phyloP scores from a whole-genome alignment of 2,113 vertebrate genomes.

The Dendropsophus ebraccatus region DNA sequence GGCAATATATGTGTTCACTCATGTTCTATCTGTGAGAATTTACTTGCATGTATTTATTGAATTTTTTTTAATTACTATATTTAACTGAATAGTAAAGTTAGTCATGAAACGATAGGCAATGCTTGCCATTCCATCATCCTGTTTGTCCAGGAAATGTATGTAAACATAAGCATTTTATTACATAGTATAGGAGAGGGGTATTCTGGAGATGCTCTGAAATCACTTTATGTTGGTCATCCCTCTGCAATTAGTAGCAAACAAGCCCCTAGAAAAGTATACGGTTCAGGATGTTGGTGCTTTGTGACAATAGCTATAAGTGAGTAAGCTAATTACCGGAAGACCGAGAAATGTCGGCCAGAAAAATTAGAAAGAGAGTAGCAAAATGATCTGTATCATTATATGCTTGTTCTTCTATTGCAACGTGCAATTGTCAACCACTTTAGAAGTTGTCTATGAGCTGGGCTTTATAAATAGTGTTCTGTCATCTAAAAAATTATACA shows the following conservation, averaged over 20 bases:
- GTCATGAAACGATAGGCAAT: neutral
- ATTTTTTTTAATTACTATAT: too few species aligned
- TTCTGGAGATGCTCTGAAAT: neutral
- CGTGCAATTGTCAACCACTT: slow-evolving; percentile 11
- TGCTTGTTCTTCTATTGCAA: neutral
- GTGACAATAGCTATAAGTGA: slow-evolving; percentile 29
- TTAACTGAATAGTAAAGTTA: neutral
- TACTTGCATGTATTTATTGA: too few species aligned
- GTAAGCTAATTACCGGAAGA: slow-evolving; percentile 26
- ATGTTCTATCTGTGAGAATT: too few species aligned
- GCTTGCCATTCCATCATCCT: neutral
- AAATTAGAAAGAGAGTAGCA: slow-evolving; percentile 17
- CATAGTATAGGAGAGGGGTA: neutral
- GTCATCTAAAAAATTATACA: neutral
- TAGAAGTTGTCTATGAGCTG: neutral
- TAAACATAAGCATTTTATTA: neutral
- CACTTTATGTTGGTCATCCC: neutral
- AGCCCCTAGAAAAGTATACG: slow-evolving; percentile 16
- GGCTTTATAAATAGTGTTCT: neutral
- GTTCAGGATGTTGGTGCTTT: neutral
- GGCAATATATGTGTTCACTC: too few species aligned
- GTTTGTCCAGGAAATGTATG: neutral
- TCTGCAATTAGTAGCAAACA: slow-evolving; percentile 22
- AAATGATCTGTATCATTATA: slow-evolving; percentile 13
- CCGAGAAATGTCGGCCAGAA: slow-evolving; percentile 5